Conservation (phyloP, 2,797 vertebrate genomes). For the Morelia viridis region DNA sequence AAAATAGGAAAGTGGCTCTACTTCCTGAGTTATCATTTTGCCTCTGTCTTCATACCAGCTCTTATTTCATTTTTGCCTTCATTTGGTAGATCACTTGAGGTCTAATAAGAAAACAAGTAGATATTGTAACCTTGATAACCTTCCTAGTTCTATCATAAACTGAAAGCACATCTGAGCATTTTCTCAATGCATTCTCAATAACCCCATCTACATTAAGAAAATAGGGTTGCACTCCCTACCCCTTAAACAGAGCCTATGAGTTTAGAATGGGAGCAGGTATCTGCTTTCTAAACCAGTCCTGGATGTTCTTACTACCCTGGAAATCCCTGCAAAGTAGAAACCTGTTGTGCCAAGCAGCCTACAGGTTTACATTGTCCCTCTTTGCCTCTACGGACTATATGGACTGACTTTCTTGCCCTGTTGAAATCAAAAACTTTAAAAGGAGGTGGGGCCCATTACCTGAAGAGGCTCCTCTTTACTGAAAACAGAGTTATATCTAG, state of each 20-base stretch:
- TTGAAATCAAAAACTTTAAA: background rate
- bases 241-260: background rate
- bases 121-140: background rate
- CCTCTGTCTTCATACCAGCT: background rate
- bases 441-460: background rate
- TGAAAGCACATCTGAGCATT: background rate
- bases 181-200: background rate
- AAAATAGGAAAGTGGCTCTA: background rate
- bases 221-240: background rate
- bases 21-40: background rate
- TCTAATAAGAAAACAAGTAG: background rate
- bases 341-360: background rate
- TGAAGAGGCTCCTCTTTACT: background rate
- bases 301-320: background rate
- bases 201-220: background rate
- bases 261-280: background rate
- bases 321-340: background rate
- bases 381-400: background rate
- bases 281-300: too few relatives aligned
- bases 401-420: background rate
- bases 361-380: background rate
- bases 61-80: background rate
- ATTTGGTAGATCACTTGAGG: background rate
- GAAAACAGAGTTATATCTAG: background rate
- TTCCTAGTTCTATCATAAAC: background rate